Evolutionary conservation across 2,888 invertebrate species (phyloP).

Genomic region (Cryptosula pallasiana): DNA sequence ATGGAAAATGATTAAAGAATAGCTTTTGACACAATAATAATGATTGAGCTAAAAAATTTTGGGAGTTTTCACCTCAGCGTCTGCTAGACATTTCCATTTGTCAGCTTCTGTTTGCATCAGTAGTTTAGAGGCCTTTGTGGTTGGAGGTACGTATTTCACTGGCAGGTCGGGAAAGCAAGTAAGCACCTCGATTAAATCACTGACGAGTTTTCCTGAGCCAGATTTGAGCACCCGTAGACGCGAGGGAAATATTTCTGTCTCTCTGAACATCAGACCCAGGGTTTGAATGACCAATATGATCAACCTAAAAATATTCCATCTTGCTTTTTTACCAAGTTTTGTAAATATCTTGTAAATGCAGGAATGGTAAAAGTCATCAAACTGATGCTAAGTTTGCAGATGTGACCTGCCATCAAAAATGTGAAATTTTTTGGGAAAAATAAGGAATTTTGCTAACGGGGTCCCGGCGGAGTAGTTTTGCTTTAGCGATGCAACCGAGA

Average conservation of each 20-base stretch:
- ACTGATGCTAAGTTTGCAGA: no score
- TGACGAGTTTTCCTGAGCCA: conserved; percentile 37
- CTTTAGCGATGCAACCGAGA: no score
- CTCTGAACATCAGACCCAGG: conserved; percentile 45
- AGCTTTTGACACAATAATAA: neutral
- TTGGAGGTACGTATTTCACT: conserved; percentile 31
- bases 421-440: no score
- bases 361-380: no score
- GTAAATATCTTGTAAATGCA: no score
- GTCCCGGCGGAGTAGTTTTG: no score
- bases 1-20: no score
- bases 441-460: no score
- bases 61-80: conserved; percentile 24
- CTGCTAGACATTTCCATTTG: conserved; percentile 25
- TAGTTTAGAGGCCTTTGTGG: conserved; percentile 26
- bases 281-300: conserved; percentile 39
- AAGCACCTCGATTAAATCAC: conserved; percentile 39
- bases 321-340: no score
- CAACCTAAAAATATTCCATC: conserved; percentile 29
- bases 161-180: conserved; percentile 43
- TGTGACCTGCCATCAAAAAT: no score
- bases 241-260: conserved; percentile 44
- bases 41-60: neutral
- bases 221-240: conserved; percentile 38
- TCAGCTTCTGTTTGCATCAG: conserved; percentile 21